Evolutionary conservation across 2,888 invertebrate genomes (phyloP), one percentile per base, ranked within the genome.

Genomic region (Nasonovia ribisnigri): DNA sequence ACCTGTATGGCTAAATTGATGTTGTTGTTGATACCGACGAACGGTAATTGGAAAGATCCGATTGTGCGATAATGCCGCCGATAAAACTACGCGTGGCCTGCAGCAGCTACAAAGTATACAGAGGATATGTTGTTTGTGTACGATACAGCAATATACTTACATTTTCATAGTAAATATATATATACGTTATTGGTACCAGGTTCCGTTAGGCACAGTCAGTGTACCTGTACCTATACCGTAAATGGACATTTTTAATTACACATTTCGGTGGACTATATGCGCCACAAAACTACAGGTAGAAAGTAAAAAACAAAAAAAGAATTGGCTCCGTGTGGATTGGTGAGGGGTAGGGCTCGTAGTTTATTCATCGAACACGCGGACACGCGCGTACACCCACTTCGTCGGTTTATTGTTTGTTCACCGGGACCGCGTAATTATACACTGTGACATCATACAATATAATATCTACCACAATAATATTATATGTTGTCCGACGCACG

Each of bases 211-310:
- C 92, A 92, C 92, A 48, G 16, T 43, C 29, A 6, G 54, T 54
- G 54, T 51, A 20, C 11, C 48, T 48, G 48, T 48, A 48, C 20
- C 46, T 46, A 46, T 46, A 51, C 3, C 20, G 51, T 46, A 46
- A 20, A 46, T 67, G 42, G 48, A 46, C 43, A 11, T 43, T 90
- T 91, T 91, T 91, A 91, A 91, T 91, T 91, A 57, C 91, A 91
- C 84, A 13, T 90, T 48, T 67, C 77, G 77, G 36, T 42, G 36
- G 77, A 77, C 77, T 77, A 8, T 54, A 20, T 36, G 36, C 3
- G 20, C 20, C 20, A 8, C 20, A 36, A 20, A 36, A 77, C 77
- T 36, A 6, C 0, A 42, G 2, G 8, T 77, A 77, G 26, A 8
- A 26, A 57, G 57, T 57, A 77, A 20, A 77, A 77, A 36, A 36